phyloP scores from a whole-genome alignment of 2,113 vertebrate genomes.

The Cisticola juncidis region DNA sequence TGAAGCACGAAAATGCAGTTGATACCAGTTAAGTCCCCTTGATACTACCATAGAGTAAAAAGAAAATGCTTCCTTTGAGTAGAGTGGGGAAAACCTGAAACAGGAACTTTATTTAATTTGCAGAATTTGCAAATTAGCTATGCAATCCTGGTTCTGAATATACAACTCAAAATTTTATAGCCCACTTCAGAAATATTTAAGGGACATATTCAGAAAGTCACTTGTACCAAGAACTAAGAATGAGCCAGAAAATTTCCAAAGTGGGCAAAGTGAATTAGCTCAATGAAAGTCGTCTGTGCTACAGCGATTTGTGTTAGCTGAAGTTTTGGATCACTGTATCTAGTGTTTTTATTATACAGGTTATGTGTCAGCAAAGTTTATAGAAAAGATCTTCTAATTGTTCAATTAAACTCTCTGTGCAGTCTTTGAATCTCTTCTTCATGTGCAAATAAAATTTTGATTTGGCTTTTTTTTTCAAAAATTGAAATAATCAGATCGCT shows the following conservation, averaged over 20 bases:
- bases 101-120: conserved; percentile 6
- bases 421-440: neutral
- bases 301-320: neutral
- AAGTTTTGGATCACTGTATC: neutral
- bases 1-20: neutral
- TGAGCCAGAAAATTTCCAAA: neutral
- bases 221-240: neutral
- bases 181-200: neutral
- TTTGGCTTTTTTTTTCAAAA: neutral
- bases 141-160: neutral
- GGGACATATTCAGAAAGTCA: neutral
- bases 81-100: neutral
- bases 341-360: neutral
- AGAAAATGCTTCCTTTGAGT: conserved; percentile 28
- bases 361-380: neutral
- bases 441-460: neutral
- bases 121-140: neutral
- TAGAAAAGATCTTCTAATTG: neutral
- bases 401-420: neutral
- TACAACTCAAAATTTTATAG: neutral
- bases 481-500: neutral
- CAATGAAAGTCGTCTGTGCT: neutral
- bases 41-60: neutral
- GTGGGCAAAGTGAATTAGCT: neutral
- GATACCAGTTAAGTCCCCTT: neutral